These are phyloP conservation scores for Drosophila biarmipes DNA, from an alignment of 1,140 invertebrate species.

Conservation along the genomic window DNA sequence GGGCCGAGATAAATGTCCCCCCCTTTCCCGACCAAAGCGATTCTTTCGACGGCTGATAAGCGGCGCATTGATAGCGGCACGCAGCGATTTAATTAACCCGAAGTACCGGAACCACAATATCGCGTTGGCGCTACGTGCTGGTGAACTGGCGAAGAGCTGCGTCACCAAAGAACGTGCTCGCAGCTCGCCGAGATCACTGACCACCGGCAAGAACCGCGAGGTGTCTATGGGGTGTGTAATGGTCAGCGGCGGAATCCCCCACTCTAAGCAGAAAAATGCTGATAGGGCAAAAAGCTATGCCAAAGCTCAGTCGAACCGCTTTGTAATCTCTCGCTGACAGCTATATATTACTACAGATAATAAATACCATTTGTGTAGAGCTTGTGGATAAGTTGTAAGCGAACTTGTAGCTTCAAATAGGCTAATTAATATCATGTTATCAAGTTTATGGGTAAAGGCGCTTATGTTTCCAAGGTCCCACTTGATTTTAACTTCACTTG, in stretches of 20 bases:
- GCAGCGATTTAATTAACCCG: constrained; percentile 40
- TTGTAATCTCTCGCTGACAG: not conserved
- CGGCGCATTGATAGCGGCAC: constrained; percentile 39
- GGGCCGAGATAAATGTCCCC: constrained; percentile 55
- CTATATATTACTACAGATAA: not conserved
- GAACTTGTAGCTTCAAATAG: too few relatives aligned
- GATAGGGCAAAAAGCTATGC: not conserved
- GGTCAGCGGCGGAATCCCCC: not conserved
- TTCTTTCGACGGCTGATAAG: constrained; percentile 38
- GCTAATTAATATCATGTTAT: too few relatives aligned
- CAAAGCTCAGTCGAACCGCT: not conserved
- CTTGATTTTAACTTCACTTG: too few relatives aligned
- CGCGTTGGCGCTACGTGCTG: constrained; percentile 16
- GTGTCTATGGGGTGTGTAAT: not conserved
- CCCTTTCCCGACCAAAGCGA: constrained; percentile 6
- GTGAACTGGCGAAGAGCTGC: not conserved
- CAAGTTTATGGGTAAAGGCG: too few relatives aligned
- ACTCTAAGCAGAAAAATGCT: not conserved
- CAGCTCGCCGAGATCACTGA: constrained; percentile 20
- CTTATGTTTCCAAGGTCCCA: too few relatives aligned
- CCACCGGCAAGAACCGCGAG: constrained; percentile 9
- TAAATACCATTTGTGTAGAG: not conserved
- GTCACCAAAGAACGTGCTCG: constrained; percentile 33
- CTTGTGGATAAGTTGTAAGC: not conserved
- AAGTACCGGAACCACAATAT: constrained; percentile 32